Base-by-base conservation (phyloP, 1,140 invertebrate species). In the Trichogramma pretiosum region DNA sequence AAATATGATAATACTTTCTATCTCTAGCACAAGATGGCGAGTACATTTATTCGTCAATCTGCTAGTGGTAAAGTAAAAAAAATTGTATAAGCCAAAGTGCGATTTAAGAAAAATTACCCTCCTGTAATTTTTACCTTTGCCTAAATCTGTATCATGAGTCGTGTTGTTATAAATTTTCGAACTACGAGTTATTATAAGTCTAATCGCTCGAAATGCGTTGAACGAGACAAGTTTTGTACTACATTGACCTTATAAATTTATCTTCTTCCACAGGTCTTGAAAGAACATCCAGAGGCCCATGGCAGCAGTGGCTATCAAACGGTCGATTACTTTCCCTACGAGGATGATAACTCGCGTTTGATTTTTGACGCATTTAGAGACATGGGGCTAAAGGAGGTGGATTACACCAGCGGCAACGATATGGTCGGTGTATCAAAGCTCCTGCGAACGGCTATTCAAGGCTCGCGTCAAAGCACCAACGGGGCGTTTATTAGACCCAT, bases 241-340 rank as follows among this genome's bases (percentile, higher is more conserved):
- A 28, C 7, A 28, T 35, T 13, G 3, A 35, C 10, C n/a, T n/a
- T n/a, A 35, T 35, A 10, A 5, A 11, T 35, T 35, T 10, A 38
- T 18, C 18, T 38, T 5, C 19, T 21, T n/a, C 1, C 13, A 22
- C 18, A n/a, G 23, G 13, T n/a, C 36, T 21, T 9, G 36, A 38
- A 38, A 38, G 21, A 22, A 18, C n/a, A 2, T 38, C 13, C 11
- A 38, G 1, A 21, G 36, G 13, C 19, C 14, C 18, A 3, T 38
- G 24, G 26, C 3, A 30, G 11, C 11, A 11, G 24, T 16, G 40
- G 40, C 16, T 30, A 24, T 19, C 13, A 17, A 23, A n/a, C 45
- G 22, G 36, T 48, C 18, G 46, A 48, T 7, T n/a, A 16, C 10
- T 33, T 35, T 21, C 36, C 45, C 8, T 47, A 24, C 23, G 13